Conservation (phyloP, 2,113 vertebrate genomes). For the Dipodomys spectabilis region DNA sequence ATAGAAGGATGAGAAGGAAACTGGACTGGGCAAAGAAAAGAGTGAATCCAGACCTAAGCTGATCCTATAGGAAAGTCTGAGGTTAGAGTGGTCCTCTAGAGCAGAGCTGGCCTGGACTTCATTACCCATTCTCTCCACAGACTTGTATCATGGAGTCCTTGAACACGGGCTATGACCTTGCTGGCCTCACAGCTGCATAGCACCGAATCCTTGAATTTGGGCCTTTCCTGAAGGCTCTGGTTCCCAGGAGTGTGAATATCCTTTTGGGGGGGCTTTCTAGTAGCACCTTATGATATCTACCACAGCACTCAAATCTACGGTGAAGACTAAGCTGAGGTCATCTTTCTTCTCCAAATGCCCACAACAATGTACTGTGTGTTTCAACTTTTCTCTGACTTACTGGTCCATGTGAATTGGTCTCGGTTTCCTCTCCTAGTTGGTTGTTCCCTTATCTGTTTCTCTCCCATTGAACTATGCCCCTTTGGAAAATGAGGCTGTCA, state of each 20-base stretch:
- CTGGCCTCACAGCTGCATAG: rapidly evolving
- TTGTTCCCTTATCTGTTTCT: not conserved
- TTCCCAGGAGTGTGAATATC: rapidly evolving
- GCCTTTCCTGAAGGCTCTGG: not conserved
- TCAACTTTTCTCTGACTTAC: not conserved
- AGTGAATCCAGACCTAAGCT: rapidly evolving
- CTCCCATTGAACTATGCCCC: not conserved
- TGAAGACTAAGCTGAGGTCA: not conserved
- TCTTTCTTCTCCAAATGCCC: not conserved
- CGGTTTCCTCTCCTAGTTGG: not conserved
- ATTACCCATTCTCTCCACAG: not conserved
- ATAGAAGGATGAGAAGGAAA: not conserved
- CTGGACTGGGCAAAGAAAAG: not conserved
- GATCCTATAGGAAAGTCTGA: not conserved
- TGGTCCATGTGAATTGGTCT: not conserved
- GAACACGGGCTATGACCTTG: too few relatives aligned
- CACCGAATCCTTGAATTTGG: too few relatives aligned
- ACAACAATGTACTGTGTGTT: not conserved
- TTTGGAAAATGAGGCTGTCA: not conserved
- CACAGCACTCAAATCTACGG: not conserved
- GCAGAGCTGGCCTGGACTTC: not conserved
- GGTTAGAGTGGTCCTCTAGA: not conserved
- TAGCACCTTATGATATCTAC: rapidly evolving
- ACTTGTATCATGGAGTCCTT: rapidly evolving
- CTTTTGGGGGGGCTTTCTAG: not conserved